Percentiles rank a stretch among this genome's conserved stretches.
Conservation (phyloP, 2,113 vertebrate genomes). For the Shinisaurus crocodilurus region DNA sequence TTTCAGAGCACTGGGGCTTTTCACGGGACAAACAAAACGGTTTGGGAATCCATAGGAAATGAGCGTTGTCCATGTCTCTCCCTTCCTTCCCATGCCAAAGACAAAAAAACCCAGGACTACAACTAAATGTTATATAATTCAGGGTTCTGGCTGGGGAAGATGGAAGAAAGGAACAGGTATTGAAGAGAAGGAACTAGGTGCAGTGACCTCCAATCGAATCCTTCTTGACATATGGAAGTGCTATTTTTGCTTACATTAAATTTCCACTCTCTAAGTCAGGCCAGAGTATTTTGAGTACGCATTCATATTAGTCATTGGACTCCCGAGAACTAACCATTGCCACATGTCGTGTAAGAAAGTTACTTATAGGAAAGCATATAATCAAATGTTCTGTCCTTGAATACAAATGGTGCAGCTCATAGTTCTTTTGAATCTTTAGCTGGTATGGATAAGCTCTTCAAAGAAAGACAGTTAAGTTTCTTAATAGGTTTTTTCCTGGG, state of each 20-base stretch:
- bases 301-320: neutral
- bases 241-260: accelerated
- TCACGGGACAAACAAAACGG: accelerated
- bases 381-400: neutral
- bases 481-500: neutral
- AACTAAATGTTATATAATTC: neutral
- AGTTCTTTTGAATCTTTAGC: neutral
- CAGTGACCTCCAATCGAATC: neutral
- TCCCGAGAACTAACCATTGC: neutral
- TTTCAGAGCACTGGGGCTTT: neutral
- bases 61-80: neutral
- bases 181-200: neutral
- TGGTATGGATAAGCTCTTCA: neutral
- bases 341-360: neutral
- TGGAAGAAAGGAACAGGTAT: neutral
- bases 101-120: too few species aligned
- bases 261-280: neutral
- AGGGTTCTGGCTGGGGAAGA: neutral
- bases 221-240: neutral
- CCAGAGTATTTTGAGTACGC: neutral
- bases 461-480: neutral
- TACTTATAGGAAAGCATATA: neutral
- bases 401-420: neutral
- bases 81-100: accelerated
- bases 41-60: accelerated